phyloP scores from a whole-genome alignment of 1,140 invertebrate genomes.

The Macrocentrus cingulum region DNA sequence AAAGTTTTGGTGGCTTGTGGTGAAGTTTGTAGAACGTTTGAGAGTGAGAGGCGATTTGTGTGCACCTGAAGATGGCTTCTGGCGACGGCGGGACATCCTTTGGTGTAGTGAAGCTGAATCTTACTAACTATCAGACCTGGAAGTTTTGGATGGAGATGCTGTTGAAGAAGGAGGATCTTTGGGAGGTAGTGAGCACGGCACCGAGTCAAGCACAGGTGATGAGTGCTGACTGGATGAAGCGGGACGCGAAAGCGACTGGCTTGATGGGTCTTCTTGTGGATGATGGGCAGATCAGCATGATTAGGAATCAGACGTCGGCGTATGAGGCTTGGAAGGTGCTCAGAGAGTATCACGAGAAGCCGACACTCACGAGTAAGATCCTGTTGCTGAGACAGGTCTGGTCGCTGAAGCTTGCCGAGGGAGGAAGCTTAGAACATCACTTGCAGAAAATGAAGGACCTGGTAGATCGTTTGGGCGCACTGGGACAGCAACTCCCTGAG shows the following conservation, averaged over 20 bases:
- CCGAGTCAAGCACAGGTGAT: too few species aligned
- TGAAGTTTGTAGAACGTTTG: too few species aligned
- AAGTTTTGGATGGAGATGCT: conserved; percentile 29
- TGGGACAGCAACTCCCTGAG: conserved; percentile 23
- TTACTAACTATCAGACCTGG: conserved; percentile 26
- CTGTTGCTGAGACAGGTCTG: conserved; percentile 24
- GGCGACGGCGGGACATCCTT: conserved; percentile 1
- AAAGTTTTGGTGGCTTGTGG: too few species aligned
- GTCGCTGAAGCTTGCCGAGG: conserved; percentile 16
- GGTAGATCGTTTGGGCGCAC: conserved; percentile 19
- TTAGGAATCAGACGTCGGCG: too few species aligned
- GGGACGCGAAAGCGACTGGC: too few species aligned
- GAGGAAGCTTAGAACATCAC: conserved; percentile 21
- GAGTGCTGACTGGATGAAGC: too few species aligned
- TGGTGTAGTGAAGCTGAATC: conserved; percentile 21
- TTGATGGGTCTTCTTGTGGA: too few species aligned
- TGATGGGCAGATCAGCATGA: too few species aligned
- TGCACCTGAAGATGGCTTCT: not conserved
- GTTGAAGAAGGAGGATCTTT: conserved; percentile 22
- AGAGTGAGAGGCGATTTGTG: too few species aligned
- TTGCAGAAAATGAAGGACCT: not conserved
- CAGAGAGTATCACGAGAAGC: conserved; percentile 26
- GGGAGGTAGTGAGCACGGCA: too few species aligned
- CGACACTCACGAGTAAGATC: conserved; percentile 24
- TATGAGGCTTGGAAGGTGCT: conserved; percentile 23